Evolutionary conservation across 35 echinoderm and acorn worm species (phyloP).

Genomic region (Heliocidaris erythrogramma): DNA sequence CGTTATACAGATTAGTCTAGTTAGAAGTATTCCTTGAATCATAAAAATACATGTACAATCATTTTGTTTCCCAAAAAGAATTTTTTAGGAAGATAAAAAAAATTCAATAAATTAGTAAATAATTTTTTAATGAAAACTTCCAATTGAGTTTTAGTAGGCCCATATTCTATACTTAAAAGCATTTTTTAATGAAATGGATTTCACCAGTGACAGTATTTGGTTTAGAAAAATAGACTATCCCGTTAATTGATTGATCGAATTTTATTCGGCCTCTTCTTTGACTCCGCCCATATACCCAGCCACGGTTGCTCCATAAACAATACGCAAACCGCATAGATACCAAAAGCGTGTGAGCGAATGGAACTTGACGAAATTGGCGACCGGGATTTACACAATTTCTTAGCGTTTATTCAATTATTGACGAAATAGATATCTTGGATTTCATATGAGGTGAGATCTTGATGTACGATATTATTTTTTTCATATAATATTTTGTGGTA

Average conservation of each 20-base stretch:
- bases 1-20: too few relatives aligned
- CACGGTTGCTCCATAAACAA: not conserved
- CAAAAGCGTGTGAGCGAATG: not conserved
- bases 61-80: not conserved
- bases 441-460: not conserved
- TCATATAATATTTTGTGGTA: not conserved
- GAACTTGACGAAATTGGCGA: not conserved
- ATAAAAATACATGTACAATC: too few relatives aligned
- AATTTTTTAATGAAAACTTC: not conserved
- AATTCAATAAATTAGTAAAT: not conserved
- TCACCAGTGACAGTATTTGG: not conserved
- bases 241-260: not conserved
- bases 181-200: not conserved
- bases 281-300: not conserved
- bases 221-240: not conserved
- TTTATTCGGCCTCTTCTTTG: not conserved
- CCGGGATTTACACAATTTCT: not conserved
- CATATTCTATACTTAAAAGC: not conserved
- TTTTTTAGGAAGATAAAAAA: not conserved
- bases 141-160: too few relatives aligned
- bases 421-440: not conserved
- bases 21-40: too few relatives aligned
- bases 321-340: slow-evolving; percentile 16
- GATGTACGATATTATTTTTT: not conserved
- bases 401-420: not conserved